Evolutionary conservation across 2,113 vertebrate genomes (phyloP), one percentile per base, ranked within the genome.

Genomic region (Zosterops lateralis): DNA sequence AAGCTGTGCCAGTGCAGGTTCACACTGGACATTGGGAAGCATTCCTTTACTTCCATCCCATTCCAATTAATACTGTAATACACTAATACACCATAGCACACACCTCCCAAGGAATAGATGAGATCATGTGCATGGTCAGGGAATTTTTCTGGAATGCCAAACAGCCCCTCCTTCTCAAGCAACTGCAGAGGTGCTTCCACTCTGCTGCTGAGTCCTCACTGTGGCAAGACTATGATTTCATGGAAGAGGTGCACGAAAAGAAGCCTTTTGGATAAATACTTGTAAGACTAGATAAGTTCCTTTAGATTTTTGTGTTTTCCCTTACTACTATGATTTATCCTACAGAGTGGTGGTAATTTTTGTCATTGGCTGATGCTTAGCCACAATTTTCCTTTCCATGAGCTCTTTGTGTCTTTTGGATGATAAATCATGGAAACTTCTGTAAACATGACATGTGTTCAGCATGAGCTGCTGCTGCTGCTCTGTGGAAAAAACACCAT

Each of bases 381-480:
- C 48, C 17, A 3, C 0, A 1, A 5, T 57, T 84, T 93, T 87
- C 57, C 58, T 75, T 88, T 72, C 53, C 70, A 34, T 76, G 71
- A 77, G 10, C 6, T 68, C 36, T 83, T 84, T 56, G 25, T 47
- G 45, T 75, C 42, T 58, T 89, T 92, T 78, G 40, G 48, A 72
- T 50, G 34, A 92, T 82, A 93, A 92, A 87, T 82, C 54, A 61
- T 14, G 50, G 77, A 89, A 93, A 89, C 12, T 82, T 75, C 34
- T 29, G 20, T 44, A 87, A 75, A 73, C 19, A 34, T 25, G 50
- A 65, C 36, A n/a, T 54, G 53, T 67, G n/a, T 45, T 45, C 64
- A 77, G 71, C 66, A 74, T 21, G 53, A 81, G 14, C 25, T 87
- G 48, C 80, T 87, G 47, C 79, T 86, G 58, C 50, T 80, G 25